Conservation (phyloP, 2,888 invertebrate species). For the Nemoura dubitans region DNA sequence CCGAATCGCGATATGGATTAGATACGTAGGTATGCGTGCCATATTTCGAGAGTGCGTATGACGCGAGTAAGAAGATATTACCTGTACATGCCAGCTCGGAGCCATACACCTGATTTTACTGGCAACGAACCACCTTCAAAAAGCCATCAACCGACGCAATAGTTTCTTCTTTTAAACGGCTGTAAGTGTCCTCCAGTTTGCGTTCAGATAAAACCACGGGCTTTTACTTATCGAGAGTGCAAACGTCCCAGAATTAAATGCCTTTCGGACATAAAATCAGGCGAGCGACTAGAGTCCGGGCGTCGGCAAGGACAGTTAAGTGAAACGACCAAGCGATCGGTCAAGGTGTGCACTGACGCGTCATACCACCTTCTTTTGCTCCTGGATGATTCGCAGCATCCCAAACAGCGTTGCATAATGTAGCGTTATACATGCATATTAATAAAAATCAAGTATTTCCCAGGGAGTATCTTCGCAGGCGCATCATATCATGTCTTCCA, state of each 20-base stretch:
- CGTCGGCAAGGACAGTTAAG: not conserved
- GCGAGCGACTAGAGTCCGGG: not conserved
- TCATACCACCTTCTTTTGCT: not conserved
- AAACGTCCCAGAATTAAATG: not conserved
- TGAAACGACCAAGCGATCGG: not conserved
- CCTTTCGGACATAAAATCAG: not conserved
- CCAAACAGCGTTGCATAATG: constrained; percentile 14
- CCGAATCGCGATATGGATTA: not conserved
- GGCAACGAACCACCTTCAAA: too few relatives aligned
- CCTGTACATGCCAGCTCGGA: too few relatives aligned
- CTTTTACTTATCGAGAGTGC: not conserved
- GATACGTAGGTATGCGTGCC: not conserved
- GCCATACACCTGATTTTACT: too few relatives aligned
- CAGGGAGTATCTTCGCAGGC: constrained; percentile 40
- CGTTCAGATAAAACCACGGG: not conserved
- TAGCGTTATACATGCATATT: constrained; percentile 43
- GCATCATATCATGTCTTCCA: constrained; percentile 33
- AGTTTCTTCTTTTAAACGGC: too few relatives aligned
- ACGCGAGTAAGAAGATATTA: too few relatives aligned
- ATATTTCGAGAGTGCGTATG: too few relatives aligned
- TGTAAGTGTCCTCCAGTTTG: not conserved
- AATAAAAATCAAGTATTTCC: constrained; percentile 47
- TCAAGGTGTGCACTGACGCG: not conserved
- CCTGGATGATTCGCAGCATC: not conserved
- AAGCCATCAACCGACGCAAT: too few relatives aligned